Percentiles rank a stretch among this genome's conserved stretches.
Evolutionary conservation across 2,797 vertebrate genomes (phyloP).

Genomic region (Malurus splendens): DNA sequence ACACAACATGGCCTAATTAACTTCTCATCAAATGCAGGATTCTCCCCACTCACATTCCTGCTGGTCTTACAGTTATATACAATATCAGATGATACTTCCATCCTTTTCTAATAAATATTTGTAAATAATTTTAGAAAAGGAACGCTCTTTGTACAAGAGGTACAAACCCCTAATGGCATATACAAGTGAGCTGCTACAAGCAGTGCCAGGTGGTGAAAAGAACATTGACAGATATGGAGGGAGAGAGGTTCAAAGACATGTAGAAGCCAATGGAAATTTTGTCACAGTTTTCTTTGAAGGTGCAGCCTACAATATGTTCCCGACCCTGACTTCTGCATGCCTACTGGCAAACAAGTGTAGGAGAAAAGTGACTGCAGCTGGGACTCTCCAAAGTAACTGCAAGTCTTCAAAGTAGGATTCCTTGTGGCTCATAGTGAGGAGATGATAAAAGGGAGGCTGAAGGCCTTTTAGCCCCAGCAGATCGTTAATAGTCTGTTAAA

Average conservation of each 20-base stretch:
- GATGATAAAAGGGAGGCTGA: conserved; percentile 4
- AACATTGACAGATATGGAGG: rapidly evolving
- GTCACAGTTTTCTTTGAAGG: neutral
- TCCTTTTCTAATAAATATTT: neutral
- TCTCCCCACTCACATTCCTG: neutral
- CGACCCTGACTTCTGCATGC: neutral
- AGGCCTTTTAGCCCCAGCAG: neutral
- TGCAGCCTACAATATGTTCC: rapidly evolving
- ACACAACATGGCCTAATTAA: neutral
- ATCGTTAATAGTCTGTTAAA: neutral
- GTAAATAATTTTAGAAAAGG: neutral
- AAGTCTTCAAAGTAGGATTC: neutral
- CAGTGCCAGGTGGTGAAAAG: neutral
- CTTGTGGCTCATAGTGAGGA: neutral
- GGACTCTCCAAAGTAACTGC: neutral
- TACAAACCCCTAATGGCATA: neutral
- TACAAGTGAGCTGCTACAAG: neutral
- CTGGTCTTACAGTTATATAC: neutral
- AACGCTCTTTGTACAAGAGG: neutral
- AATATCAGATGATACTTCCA: neutral
- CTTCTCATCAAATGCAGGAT: neutral
- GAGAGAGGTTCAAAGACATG: neutral
- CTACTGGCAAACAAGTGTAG: neutral
- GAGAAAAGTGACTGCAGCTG: neutral
- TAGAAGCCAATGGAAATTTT: neutral